Conservation (phyloP, 1,140 invertebrate genomes). For the Gryllus bimaculatus region DNA sequence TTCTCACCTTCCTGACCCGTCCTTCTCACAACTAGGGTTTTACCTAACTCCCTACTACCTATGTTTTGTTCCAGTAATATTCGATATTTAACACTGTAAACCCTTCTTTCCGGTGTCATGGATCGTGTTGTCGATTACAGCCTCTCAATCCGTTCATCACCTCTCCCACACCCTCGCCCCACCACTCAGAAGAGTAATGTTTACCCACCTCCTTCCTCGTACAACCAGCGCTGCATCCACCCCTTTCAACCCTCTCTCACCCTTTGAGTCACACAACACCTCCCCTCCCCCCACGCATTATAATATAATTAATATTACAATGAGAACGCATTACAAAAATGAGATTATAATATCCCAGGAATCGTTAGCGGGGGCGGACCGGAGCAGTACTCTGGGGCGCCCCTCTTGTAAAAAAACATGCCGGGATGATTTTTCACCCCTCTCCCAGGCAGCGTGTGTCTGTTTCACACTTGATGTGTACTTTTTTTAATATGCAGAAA, state of each 20-base stretch:
- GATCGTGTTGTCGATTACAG: background rate
- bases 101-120: background rate
- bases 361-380: background rate
- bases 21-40: too few relatives aligned
- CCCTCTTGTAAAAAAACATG: background rate
- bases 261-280: background rate
- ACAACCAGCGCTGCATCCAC: too few relatives aligned
- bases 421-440: background rate
- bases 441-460: background rate
- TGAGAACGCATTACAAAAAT: background rate
- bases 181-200: too few relatives aligned
- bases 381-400: background rate
- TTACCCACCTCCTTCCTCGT: too few relatives aligned
- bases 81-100: too few relatives aligned
- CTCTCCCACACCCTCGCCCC: too few relatives aligned
- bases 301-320: background rate
- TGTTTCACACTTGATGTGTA: background rate
- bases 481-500: conserved; percentile 6
- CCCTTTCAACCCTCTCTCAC: too few relatives aligned
- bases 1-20: too few relatives aligned
- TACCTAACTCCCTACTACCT: too few relatives aligned
- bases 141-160: background rate
- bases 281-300: background rate
- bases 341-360: conserved; percentile 4
- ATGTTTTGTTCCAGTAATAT: too few relatives aligned